A percentile compares a stretch with the other conserved stretches of the same genome.
phyloP scores from a whole-genome alignment of 2,797 vertebrate genomes.

The Hydrophis major region DNA sequence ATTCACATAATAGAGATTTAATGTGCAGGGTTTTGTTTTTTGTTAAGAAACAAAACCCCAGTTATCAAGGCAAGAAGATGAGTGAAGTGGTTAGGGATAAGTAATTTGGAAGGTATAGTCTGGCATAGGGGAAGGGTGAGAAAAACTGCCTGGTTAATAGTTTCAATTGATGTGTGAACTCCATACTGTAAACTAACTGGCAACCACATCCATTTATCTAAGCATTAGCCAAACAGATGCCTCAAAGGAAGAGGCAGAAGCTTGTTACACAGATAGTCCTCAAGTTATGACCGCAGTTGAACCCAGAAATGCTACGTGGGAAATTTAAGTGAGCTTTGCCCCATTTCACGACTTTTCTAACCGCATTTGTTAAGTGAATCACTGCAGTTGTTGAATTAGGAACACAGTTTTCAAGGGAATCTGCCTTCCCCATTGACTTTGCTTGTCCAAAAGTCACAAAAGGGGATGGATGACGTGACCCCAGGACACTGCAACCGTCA shows the following conservation, averaged over 20 bases:
- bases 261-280: neutral
- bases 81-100: neutral
- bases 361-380: neutral
- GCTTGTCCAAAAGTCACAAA: neutral
- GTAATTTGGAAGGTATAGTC: neutral
- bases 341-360: neutral
- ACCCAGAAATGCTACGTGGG: too few relatives aligned
- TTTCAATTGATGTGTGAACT: neutral
- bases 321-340: neutral
- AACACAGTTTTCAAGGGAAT: too few relatives aligned
- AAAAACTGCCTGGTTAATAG: neutral
- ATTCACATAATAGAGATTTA: neutral
- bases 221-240: neutral
- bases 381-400: neutral
- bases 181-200: neutral
- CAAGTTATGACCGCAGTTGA: too few relatives aligned
- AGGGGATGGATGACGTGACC: too few relatives aligned
- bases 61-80: too few relatives aligned
- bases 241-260: neutral
- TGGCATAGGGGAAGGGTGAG: neutral
- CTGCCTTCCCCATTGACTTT: neutral
- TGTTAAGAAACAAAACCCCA: neutral
- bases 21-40: neutral
- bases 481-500: neutral
- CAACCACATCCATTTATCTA: neutral